Percentiles rank a stretch among this genome's conserved stretches.
These are phyloP conservation scores for Oreohelix idahoensis DNA, from an alignment of 1,140 invertebrate genomes.

Conservation along the genomic window DNA sequence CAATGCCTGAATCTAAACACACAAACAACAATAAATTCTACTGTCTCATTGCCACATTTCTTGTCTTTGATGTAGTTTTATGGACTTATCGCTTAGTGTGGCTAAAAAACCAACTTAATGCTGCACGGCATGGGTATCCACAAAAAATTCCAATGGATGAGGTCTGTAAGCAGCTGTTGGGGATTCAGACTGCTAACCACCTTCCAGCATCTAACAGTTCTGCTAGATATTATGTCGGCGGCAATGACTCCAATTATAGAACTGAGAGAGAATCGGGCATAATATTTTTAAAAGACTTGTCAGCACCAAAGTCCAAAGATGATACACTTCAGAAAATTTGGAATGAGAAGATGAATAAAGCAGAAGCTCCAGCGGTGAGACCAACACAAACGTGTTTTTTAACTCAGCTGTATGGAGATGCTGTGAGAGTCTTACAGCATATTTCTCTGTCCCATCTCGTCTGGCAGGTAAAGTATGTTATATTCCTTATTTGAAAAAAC, in stretches of 20 bases:
- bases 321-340: constrained; percentile 64
- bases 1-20: neutral
- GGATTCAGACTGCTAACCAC: constrained; percentile 59
- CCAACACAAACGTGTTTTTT: constrained; percentile 8
- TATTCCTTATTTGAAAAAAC: too few species aligned
- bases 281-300: constrained; percentile 54
- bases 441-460: constrained; percentile 6
- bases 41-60: constrained; percentile 58
- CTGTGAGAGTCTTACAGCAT: neutral
- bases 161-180: constrained; percentile 60
- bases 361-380: constrained; percentile 25
- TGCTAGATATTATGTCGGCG: neutral
- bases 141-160: constrained; percentile 59
- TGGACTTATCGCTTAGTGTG: constrained; percentile 59
- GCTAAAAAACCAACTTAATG: constrained; percentile 48
- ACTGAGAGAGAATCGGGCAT: neutral
- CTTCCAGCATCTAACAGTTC: constrained; percentile 40
- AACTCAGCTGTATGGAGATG: constrained; percentile 14
- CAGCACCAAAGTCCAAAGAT: constrained; percentile 48
- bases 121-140: constrained; percentile 55
- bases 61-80: constrained; percentile 58
- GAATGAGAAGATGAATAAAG: constrained; percentile 57
- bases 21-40: constrained; percentile 21
- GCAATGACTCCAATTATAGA: neutral
- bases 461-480: constrained; percentile 39